Percentiles rank a stretch among this genome's conserved stretches.
Evolutionary conservation across 1,140 invertebrate genomes (phyloP).

Genomic region (Panagrolaimus sp.): DNA sequence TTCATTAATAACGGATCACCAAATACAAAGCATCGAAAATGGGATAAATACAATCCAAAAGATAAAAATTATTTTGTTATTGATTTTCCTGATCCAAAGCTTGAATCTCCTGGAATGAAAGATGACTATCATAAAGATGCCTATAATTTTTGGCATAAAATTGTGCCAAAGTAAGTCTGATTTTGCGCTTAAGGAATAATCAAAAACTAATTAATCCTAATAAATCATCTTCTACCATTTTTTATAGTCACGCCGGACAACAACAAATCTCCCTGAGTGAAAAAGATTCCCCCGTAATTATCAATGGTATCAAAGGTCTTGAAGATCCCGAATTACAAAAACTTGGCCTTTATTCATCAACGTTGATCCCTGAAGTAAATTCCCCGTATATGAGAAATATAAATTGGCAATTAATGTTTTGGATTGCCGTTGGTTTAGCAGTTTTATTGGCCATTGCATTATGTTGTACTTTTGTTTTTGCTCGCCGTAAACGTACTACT

Average conservation of each 20-base stretch:
- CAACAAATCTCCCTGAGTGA: not conserved
- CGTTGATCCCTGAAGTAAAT: not conserved
- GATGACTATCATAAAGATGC: conserved; percentile 6
- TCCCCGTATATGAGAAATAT: not conserved
- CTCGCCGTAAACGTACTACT: not conserved
- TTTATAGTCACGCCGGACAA: not conserved
- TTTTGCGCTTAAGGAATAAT: no score
- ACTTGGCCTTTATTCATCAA: not conserved
- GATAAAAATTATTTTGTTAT: conserved; percentile 10
- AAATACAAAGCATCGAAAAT: conserved; percentile 1
- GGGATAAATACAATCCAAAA: not conserved
- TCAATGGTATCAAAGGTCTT: not conserved
- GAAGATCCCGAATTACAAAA: not conserved
- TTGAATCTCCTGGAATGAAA: not conserved
- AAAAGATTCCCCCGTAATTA: not conserved
- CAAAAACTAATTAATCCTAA: not conserved
- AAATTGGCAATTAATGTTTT: not conserved
- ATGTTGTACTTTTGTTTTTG: not conserved
- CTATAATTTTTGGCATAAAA: conserved; percentile 12
- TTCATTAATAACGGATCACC: conserved; percentile 13
- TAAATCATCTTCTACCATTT: not conserved
- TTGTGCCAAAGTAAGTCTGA: conserved; percentile 7
- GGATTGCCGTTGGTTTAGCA: not conserved
- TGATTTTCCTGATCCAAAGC: not conserved
- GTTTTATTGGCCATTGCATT: not conserved